Conservation (phyloP, 2,797 vertebrate genomes). For the Heteromormyrus szaboi region DNA sequence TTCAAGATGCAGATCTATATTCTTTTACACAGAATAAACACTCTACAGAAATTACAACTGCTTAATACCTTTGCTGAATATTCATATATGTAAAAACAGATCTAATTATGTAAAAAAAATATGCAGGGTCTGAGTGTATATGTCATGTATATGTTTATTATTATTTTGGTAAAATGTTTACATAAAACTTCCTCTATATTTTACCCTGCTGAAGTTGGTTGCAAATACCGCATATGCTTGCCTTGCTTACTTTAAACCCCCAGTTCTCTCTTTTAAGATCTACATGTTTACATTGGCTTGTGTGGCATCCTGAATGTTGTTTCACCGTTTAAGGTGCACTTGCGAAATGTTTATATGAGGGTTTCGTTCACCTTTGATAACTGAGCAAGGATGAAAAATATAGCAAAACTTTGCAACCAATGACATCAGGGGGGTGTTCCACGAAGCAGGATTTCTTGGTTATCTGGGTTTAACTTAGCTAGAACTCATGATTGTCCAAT, state of each 20-base stretch:
- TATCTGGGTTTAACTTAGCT: no score
- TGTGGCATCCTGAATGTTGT: neutral
- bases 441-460: no score
- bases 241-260: neutral
- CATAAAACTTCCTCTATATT: neutral
- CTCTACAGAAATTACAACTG: neutral
- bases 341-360: neutral
- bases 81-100: neutral
- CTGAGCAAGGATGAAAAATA: neutral
- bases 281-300: neutral
- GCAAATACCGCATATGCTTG: neutral
- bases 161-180: neutral
- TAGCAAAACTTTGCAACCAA: neutral
- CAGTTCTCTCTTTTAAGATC: neutral
- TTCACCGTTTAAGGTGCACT: neutral
- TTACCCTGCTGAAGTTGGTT: neutral
- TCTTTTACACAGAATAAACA: neutral
- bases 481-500: no score
- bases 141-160: neutral
- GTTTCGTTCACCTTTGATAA: neutral
- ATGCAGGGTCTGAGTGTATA: neutral
- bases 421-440: neutral
- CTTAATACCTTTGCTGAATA: neutral
- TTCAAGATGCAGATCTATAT: neutral
- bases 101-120: neutral